Evolutionary conservation across 2,797 vertebrate species (phyloP).

Genomic region (Phrynocephalus vlangalii): DNA sequence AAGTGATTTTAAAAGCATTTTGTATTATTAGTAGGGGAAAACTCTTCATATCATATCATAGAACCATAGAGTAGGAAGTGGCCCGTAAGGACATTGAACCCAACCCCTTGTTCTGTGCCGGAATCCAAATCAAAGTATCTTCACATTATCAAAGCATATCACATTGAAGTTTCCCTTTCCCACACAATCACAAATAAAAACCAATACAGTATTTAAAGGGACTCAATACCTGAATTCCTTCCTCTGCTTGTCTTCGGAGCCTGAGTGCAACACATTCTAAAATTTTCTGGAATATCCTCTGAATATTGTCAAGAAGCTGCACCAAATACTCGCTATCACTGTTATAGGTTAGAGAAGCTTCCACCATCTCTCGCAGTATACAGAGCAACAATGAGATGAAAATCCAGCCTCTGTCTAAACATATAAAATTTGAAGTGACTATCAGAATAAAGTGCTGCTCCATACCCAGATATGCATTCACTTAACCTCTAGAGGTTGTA

Average conservation of each 20-base stretch:
- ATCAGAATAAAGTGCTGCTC: slow-evolving; percentile 13
- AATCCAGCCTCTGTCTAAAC: slow-evolving; percentile 82
- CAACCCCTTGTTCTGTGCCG: no score
- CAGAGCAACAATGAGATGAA: slow-evolving; percentile 83
- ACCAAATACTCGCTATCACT: slow-evolving; percentile 61
- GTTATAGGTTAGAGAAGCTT: slow-evolving; percentile 72
- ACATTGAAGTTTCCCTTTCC: background rate
- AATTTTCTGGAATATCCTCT: slow-evolving; percentile 90
- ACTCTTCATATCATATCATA: background rate
- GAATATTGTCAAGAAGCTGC: slow-evolving; percentile 79
- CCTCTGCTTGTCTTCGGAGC: slow-evolving; percentile 83
- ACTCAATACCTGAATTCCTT: slow-evolving; percentile 83
- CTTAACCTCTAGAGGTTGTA: background rate
- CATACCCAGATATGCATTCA: background rate
- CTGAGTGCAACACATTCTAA: slow-evolving; percentile 83
- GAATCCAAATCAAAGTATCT: no score
- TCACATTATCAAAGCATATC: background rate
- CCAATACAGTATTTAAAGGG: background rate
- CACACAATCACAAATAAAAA: background rate
- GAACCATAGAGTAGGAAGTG: no score
- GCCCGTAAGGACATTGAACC: no score
- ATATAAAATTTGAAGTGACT: slow-evolving; percentile 40
- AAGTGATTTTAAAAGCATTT: background rate
- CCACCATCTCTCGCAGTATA: slow-evolving; percentile 85
- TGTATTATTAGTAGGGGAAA: background rate